Evolutionary conservation across 2,888 invertebrate species (phyloP).

Genomic region (Lithophane ornitopus): DNA sequence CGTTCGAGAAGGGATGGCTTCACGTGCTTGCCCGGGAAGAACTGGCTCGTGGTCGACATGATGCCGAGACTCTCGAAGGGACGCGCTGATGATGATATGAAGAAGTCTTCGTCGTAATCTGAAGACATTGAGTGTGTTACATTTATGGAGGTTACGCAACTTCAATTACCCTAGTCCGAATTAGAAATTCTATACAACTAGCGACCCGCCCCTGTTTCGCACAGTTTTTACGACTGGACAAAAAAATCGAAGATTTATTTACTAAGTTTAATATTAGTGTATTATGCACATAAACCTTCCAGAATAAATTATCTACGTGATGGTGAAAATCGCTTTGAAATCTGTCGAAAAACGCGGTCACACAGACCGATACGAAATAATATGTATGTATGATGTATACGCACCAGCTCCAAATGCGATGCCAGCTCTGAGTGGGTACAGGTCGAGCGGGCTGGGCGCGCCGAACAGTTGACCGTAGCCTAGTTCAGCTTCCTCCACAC

Average conservation of each 20-base stretch:
- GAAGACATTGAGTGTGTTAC: slow-evolving; percentile 25
- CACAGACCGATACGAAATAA: too few relatives aligned
- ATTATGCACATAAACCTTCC: not conserved
- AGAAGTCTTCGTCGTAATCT: slow-evolving; percentile 93
- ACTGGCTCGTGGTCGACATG: slow-evolving; percentile 91
- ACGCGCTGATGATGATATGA: slow-evolving; percentile 93
- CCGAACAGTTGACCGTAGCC: slow-evolving; percentile 87
- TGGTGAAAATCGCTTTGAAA: not conserved
- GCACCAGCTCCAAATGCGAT: slow-evolving; percentile 82
- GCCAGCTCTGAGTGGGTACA: slow-evolving; percentile 81
- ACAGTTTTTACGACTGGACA: not conserved
- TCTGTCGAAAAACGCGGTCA: not conserved
- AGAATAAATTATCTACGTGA: not conserved
- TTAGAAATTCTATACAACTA: not conserved
- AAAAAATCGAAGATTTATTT: not conserved
- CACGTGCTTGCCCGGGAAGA: slow-evolving; percentile 92
- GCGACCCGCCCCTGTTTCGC: not conserved
- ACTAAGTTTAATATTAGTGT: not conserved
- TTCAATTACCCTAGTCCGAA: not conserved
- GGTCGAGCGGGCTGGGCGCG: slow-evolving; percentile 78
- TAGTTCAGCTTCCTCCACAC: slow-evolving; percentile 85
- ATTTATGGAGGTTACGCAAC: not conserved
- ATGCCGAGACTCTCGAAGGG: slow-evolving; percentile 92
- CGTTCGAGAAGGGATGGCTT: slow-evolving; percentile 77
- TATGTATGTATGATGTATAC: slow-evolving; percentile 11